Percentiles rank a stretch among this genome's conserved stretches.
Evolutionary conservation across 2,888 invertebrate genomes (phyloP).

Genomic region (Drosophila anomalata): DNA sequence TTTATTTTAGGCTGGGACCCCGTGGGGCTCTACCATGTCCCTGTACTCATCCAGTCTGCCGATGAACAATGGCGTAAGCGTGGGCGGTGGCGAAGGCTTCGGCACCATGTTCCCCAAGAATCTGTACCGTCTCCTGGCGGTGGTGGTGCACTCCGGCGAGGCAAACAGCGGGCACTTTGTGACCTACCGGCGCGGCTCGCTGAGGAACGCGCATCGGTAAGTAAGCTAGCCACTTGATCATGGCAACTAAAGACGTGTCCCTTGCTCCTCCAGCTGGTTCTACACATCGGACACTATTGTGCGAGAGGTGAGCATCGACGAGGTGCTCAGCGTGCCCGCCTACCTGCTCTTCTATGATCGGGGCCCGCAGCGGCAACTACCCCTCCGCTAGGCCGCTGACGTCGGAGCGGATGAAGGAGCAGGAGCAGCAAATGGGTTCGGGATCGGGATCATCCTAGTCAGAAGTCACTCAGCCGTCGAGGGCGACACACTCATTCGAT

Average conservation of each 20-base stretch:
- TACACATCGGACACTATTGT: conserved; percentile 94
- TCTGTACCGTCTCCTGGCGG: conserved; percentile 91
- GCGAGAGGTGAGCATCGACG: conserved; percentile 90
- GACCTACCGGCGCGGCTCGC: conserved; percentile 91
- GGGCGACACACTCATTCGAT: conserved; percentile 9
- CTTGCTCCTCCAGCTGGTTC: conserved; percentile 88
- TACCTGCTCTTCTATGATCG: conserved; percentile 97
- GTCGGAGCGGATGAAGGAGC: not conserved
- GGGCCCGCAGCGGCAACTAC: conserved; percentile 81
- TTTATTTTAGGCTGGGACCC: conserved; percentile 81
- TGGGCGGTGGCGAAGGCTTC: conserved; percentile 75
- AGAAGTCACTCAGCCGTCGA: conserved; percentile 12
- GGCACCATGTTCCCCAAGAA: conserved; percentile 85
- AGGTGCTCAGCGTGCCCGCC: conserved; percentile 93
- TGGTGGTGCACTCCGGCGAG: conserved; percentile 95
- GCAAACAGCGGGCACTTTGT: conserved; percentile 97
- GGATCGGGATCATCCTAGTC: conserved; percentile 23
- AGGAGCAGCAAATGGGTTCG: not conserved
- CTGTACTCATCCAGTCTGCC: conserved; percentile 83
- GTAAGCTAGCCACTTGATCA: not conserved
- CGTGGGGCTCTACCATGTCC: conserved; percentile 84
- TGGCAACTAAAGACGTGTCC: not conserved
- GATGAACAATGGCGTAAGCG: conserved; percentile 69
- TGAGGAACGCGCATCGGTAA: conserved; percentile 83
- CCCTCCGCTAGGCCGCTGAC: conserved; percentile 39